Evolutionary conservation across 2,113 vertebrate species (phyloP), one percentile per base, ranked within the genome.

Genomic region (Dermatemys mawii): DNA sequence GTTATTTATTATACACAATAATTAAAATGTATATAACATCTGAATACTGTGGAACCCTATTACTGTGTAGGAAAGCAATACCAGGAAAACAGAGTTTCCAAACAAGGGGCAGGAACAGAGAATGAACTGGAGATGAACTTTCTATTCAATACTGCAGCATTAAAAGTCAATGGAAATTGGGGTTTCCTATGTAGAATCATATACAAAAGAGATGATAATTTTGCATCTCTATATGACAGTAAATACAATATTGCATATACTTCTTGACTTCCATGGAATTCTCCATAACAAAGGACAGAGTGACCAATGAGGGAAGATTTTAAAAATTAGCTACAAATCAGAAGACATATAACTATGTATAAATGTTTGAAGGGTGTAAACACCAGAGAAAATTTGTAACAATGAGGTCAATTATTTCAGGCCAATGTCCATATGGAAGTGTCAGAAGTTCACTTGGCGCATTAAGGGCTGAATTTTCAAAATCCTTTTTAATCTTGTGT

Each of bases 281-380:
- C 94, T 91, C 93, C 91, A 93, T 91, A 93, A 97, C 93, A 96
- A 97, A 97, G 93, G 91, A 95, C 92, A 93, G 91, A 78, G 78
- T 53, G 82, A 83, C 93, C 94, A 95, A 24, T 96, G 84, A 84
- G 94, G 88, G 73, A 92, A 85, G 90, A 49, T 78, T 95, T 89
- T 89, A 46, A 46, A 76, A 76, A 76, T 78, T 38, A 93, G 78
- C 96, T 95, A n/a, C 93, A 93, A 95, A 95, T 93, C 93, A 95
- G 78, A 94, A 94, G 94, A 97, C 11, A 44, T 95, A 93, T 88
- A 97, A 93, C 93, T 92, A 96, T 96, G 96, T 95, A 96, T 94
- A 97, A 96, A 96, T 92, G 94, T 95, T 94, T 93, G 93, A 95
- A 82, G 83, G 93, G 95, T 95, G 96, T 94, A 94, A 97, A 96